phyloP scores from a whole-genome alignment of 2,797 vertebrate genomes.

The Poecilia velifera region DNA sequence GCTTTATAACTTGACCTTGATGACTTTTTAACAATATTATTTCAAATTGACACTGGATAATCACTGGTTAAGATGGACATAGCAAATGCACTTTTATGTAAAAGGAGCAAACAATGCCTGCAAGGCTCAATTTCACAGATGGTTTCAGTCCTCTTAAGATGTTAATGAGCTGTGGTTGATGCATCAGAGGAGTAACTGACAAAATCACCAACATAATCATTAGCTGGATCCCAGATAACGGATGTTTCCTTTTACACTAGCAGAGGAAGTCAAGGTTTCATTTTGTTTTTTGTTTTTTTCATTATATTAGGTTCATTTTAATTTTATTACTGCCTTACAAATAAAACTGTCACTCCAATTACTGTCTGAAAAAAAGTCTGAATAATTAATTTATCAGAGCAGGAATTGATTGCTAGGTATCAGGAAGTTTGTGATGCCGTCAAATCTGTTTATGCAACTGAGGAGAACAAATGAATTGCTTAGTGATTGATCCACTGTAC shows the following conservation, averaged over 20 bases:
- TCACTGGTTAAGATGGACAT: background rate
- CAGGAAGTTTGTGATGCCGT: conserved; percentile 49
- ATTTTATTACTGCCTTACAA: conserved; percentile 11
- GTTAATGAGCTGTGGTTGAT: background rate
- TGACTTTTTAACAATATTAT: background rate
- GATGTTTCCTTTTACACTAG: background rate
- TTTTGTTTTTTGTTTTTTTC: background rate
- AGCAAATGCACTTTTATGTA: background rate
- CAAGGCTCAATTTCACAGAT: background rate
- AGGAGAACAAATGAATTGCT: conserved; percentile 44
- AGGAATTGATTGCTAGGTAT: conserved; percentile 25
- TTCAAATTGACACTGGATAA: background rate
- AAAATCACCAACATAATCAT: background rate
- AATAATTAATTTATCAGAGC: conserved; percentile 35
- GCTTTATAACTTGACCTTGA: background rate
- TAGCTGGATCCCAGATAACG: background rate
- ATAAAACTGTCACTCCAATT: conserved; percentile 16
- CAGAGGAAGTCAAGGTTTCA: background rate
- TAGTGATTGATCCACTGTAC: conserved; percentile 59
- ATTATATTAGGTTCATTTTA: conserved; percentile 3
- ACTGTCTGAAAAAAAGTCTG: conserved; percentile 18
- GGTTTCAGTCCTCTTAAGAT: background rate
- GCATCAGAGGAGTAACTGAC: background rate
- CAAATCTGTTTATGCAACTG: conserved; percentile 46
- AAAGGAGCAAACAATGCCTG: conserved; percentile 2